Percentiles rank a stretch among this genome's conserved stretches.
Evolutionary conservation across 1,140 invertebrate species (phyloP).

Genomic region (Eupeodes corollae): DNA sequence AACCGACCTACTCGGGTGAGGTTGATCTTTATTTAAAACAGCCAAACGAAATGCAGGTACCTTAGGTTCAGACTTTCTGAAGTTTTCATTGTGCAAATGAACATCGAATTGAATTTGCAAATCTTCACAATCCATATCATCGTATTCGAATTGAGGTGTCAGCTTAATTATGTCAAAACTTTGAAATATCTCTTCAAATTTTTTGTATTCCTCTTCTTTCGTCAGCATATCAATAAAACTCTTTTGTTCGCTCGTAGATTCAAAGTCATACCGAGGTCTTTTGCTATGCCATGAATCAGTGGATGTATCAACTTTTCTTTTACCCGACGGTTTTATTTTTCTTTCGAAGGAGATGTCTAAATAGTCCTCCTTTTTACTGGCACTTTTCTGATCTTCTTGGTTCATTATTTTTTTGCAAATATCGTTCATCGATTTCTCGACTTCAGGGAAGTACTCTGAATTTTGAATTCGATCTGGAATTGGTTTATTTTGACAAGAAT

Average conservation of each 20-base stretch:
- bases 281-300: not conserved
- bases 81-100: conserved; percentile 26
- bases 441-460: conserved; percentile 8
- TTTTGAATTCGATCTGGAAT: conserved; percentile 12
- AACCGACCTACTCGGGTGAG: conserved; percentile 20
- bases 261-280: not conserved
- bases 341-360: not conserved
- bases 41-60: conserved; percentile 20
- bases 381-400: conserved; percentile 2
- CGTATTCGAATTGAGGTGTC: not conserved
- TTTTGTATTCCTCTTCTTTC: conserved; percentile 11
- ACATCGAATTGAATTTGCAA: conserved; percentile 26
- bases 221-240: conserved; percentile 20
- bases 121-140: not conserved
- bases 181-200: conserved; percentile 17
- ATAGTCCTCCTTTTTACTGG: not conserved
- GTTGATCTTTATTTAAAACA: conserved; percentile 13
- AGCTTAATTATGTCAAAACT: conserved; percentile 25
- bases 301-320: conserved; percentile 9
- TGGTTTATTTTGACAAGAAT: conserved; percentile 9
- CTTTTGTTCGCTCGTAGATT: not conserved
- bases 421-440: conserved; percentile 10
- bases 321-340: conserved; percentile 7
- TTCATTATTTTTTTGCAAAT: conserved; percentile 11
- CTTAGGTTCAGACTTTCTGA: conserved; percentile 20